A percentile compares a stretch with the other conserved stretches of the same genome.
These are phyloP conservation scores for Phenganax stokvisi DNA, from an alignment of 92 coral and sea anemone species.

Conservation along the genomic window DNA sequence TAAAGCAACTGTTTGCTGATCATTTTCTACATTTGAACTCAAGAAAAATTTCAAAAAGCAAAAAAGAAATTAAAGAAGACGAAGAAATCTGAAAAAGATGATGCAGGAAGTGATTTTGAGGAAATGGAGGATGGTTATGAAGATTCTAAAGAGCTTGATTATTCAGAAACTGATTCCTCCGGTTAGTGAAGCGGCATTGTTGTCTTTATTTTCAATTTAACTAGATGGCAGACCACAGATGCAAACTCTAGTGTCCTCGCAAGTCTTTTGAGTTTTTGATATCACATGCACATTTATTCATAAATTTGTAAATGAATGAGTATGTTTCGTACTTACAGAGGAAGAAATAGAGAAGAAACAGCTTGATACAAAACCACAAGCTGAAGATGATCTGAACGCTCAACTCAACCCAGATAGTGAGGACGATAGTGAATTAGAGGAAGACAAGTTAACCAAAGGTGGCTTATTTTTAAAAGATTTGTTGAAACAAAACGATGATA, in stretches of 20 bases:
- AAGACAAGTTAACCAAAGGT: conserved; percentile 82
- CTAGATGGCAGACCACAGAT: background rate
- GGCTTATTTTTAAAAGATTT: conserved; percentile 85
- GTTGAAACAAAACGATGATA: conserved; percentile 70
- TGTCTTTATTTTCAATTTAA: background rate
- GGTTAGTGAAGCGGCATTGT: conserved; percentile 24
- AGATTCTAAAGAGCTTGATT: conserved; percentile 94
- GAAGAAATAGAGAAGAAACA: conserved; percentile 30
- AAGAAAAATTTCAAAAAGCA: conserved; percentile 56
- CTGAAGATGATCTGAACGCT: conserved; percentile 83
- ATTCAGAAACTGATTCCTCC: conserved; percentile 80
- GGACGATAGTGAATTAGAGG: conserved; percentile 85
- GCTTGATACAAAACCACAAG: conserved; percentile 62
- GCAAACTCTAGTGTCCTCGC: too few relatives aligned
- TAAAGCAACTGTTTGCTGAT: too few relatives aligned
- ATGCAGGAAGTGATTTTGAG: conserved; percentile 65
- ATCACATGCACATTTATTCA: too few relatives aligned
- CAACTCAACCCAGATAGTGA: conserved; percentile 58
- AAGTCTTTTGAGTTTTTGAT: too few relatives aligned
- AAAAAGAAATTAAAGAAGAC: conserved; percentile 52
- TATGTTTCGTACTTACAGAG: background rate
- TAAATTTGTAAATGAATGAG: background rate
- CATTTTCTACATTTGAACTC: conserved; percentile 10
- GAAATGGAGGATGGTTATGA: conserved; percentile 93
- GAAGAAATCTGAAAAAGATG: conserved; percentile 71